Conservation (phyloP, 2,888 invertebrate species). For the Laothoe populi region DNA sequence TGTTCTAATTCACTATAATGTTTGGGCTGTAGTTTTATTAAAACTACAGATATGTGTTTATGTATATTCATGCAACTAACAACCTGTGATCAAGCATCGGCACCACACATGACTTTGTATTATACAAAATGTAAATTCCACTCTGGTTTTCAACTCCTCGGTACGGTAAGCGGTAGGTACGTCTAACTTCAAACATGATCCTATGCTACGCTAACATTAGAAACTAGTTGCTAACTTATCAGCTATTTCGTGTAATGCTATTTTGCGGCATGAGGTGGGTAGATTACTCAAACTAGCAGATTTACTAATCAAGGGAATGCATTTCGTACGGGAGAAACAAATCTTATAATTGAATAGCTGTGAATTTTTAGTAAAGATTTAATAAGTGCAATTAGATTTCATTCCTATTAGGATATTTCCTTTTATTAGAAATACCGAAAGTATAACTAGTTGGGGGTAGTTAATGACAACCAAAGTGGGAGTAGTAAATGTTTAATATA, state of each 20-base stretch:
- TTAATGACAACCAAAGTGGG: too few species aligned
- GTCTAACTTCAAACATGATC: constrained; percentile 29
- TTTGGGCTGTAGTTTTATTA: too few species aligned
- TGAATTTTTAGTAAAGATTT: too few species aligned
- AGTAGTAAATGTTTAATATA: too few species aligned
- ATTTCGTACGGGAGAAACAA: neutral
- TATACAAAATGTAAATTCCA: constrained; percentile 1
- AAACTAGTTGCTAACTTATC: constrained; percentile 37
- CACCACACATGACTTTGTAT: neutral
- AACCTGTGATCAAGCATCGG: neutral
- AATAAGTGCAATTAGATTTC: too few species aligned
- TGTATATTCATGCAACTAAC: too few species aligned
- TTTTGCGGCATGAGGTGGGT: constrained; percentile 28
- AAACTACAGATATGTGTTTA: too few species aligned
- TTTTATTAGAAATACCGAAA: too few species aligned
- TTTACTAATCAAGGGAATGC: constrained; percentile 18
- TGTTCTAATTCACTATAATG: too few species aligned
- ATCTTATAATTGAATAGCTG: neutral
- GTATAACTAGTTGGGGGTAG: too few species aligned
- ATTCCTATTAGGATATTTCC: too few species aligned
- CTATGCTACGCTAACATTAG: constrained; percentile 32
- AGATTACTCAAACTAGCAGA: constrained; percentile 33
- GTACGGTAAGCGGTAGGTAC: constrained; percentile 21
- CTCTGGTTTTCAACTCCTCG: constrained; percentile 23
- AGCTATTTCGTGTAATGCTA: constrained; percentile 32